Evolutionary conservation across 2,888 invertebrate genomes (phyloP).

Genomic region (Eulithis prunata): DNA sequence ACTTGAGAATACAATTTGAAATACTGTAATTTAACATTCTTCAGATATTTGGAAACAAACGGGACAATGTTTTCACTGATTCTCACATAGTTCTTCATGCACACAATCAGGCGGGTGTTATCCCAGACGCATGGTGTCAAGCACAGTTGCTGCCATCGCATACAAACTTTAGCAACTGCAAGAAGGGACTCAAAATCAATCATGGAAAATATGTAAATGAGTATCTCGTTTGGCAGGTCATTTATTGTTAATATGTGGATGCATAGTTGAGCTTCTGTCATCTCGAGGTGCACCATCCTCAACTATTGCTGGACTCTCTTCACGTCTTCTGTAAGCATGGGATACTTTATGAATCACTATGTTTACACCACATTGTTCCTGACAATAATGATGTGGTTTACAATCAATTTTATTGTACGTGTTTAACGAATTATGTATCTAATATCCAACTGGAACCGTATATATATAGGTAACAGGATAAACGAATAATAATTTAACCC

Average conservation of each 20-base stretch:
- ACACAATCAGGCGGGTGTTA: conserved; percentile 79
- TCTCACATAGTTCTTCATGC: conserved; percentile 81
- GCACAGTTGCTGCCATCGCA: conserved; percentile 79
- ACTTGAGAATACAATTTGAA: conserved; percentile 82
- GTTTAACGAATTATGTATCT: neutral
- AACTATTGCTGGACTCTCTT: conserved; percentile 49
- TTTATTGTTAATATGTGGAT: conserved; percentile 70
- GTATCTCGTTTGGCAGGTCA: conserved; percentile 81
- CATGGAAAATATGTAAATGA: conserved; percentile 82
- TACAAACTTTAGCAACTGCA: conserved; percentile 77
- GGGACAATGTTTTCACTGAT: conserved; percentile 81
- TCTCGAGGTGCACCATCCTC: conserved; percentile 80
- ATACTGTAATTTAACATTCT: conserved; percentile 82
- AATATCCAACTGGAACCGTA: conserved; percentile 23
- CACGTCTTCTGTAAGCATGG: conserved; percentile 64
- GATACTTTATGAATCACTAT: conserved; percentile 24
- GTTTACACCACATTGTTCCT: conserved; percentile 1
- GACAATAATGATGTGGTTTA: neutral
- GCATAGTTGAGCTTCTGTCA: conserved; percentile 66
- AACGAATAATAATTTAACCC: conserved; percentile 55
- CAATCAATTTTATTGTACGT: neutral
- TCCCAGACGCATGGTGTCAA: conserved; percentile 81
- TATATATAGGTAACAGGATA: conserved; percentile 44
- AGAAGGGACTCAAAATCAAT: conserved; percentile 80
- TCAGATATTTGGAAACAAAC: conserved; percentile 80